A percentile compares a stretch with the other conserved stretches of the same genome.
Evolutionary conservation across 1,140 invertebrate genomes (phyloP).

Genomic region (Anoplophora glabripennis): DNA sequence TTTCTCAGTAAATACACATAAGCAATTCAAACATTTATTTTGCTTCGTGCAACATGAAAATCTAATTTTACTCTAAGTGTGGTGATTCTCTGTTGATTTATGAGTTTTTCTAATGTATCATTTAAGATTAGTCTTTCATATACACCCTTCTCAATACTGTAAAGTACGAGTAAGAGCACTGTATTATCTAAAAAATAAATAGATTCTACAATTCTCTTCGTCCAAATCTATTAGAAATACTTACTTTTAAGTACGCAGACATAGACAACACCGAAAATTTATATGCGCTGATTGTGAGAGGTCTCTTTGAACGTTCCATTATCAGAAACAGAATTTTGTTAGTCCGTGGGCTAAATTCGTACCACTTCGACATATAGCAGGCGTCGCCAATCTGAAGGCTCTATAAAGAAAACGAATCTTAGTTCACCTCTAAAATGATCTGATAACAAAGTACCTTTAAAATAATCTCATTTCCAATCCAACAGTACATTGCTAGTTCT

Average conservation of each 20-base stretch:
- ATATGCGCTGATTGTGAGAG: slow-evolving; percentile 34
- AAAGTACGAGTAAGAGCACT: slow-evolving; percentile 23
- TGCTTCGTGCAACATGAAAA: too few species aligned
- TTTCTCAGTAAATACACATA: too few species aligned
- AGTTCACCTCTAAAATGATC: background rate
- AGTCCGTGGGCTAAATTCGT: slow-evolving; percentile 19
- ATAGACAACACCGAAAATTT: slow-evolving; percentile 9
- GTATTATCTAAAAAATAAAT: slow-evolving; percentile 7
- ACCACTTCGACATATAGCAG: slow-evolving; percentile 34
- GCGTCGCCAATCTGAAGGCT: slow-evolving; percentile 31
- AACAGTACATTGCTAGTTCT: slow-evolving; percentile 43
- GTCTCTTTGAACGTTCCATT: slow-evolving; percentile 35
- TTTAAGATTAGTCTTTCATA: too few species aligned
- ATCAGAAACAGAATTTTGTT: slow-evolving; percentile 33
- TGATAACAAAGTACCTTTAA: slow-evolving; percentile 27
- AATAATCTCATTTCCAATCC: slow-evolving; percentile 41
- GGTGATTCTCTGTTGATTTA: too few species aligned
- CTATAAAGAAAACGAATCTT: slow-evolving; percentile 18
- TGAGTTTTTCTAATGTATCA: too few species aligned
- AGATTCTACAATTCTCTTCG: background rate
- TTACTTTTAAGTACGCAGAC: slow-evolving; percentile 8
- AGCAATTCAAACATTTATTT: too few species aligned
- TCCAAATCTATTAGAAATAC: background rate
- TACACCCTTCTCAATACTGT: slow-evolving; percentile 12
- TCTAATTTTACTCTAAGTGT: too few species aligned